A percentile compares a stretch with the other conserved stretches of the same genome.
Conservation (phyloP, 2,113 vertebrate genomes). For the Platichthys stellatus region DNA sequence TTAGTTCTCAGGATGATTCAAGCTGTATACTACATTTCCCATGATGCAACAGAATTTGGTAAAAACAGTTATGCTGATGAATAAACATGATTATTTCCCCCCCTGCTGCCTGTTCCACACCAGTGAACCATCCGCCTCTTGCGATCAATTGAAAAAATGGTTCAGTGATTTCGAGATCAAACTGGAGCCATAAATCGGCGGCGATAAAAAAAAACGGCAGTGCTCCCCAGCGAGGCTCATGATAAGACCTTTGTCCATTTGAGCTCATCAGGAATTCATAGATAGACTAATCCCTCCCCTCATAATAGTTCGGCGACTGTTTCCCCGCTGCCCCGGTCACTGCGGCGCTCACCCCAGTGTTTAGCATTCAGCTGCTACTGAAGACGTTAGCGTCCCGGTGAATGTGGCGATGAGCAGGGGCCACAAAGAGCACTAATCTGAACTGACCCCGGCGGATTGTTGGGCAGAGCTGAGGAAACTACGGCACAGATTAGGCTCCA, state of each 20-base stretch:
- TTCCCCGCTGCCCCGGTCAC: constrained; percentile 53
- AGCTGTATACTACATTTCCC: background rate
- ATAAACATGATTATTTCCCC: background rate
- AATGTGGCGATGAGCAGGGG: constrained; percentile 83
- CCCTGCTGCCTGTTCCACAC: background rate
- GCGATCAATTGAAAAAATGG: constrained; percentile 1
- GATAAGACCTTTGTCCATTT: constrained; percentile 63
- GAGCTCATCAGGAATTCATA: constrained; percentile 78
- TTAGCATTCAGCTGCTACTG: constrained; percentile 91
- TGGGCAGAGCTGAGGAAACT: constrained; percentile 84
- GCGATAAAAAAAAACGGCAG: background rate
- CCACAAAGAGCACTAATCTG: constrained; percentile 93
- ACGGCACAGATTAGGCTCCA: constrained; percentile 89
- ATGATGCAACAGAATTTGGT: background rate
- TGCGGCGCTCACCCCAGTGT: constrained; percentile 56
- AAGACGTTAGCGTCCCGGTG: constrained; percentile 89
- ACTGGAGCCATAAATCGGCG: constrained; percentile 24
- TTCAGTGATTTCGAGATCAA: constrained; percentile 27
- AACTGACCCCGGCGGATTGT: constrained; percentile 90
- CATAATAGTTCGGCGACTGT: constrained; percentile 66
- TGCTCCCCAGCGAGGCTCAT: constrained; percentile 48
- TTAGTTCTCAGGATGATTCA: background rate
- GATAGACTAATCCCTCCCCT: constrained; percentile 71
- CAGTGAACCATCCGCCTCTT: background rate
- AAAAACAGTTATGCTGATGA: too few relatives aligned